Evolutionary conservation across 1,140 invertebrate species (phyloP).

Genomic region (Aphis gossypii): DNA sequence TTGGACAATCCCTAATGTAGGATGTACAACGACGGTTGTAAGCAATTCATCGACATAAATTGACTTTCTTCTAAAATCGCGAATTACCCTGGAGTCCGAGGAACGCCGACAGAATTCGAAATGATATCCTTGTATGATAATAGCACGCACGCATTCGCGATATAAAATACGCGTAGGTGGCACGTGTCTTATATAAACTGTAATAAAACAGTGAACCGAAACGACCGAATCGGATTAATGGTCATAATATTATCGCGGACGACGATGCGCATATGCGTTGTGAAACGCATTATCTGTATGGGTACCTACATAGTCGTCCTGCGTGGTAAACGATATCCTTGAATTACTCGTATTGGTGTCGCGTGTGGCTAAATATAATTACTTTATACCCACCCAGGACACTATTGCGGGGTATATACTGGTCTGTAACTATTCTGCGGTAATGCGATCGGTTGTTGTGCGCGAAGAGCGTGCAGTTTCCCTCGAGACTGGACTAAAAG

Average conservation of each 20-base stretch:
- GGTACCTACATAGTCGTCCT: background rate
- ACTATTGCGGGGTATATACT: background rate
- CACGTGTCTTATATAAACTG: too few relatives aligned
- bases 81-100: too few relatives aligned
- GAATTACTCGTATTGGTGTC: background rate
- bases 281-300: background rate
- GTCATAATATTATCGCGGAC: background rate
- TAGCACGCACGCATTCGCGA: too few relatives aligned
- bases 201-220: too few relatives aligned
- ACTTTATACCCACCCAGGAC: background rate
- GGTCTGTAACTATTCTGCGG: background rate
- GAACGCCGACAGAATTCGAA: too few relatives aligned
- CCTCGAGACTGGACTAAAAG: background rate
- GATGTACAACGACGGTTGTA: too few relatives aligned
- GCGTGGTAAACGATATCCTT: background rate
- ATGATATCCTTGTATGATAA: too few relatives aligned
- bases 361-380: background rate
- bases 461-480: background rate
- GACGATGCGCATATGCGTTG: background rate
- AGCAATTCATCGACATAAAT: too few relatives aligned
- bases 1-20: too few relatives aligned
- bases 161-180: too few relatives aligned
- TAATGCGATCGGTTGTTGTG: background rate
- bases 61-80: too few relatives aligned
- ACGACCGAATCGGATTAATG: background rate